phyloP scores from a whole-genome alignment of 2,797 vertebrate species.

The Astyanax mexicanus region DNA sequence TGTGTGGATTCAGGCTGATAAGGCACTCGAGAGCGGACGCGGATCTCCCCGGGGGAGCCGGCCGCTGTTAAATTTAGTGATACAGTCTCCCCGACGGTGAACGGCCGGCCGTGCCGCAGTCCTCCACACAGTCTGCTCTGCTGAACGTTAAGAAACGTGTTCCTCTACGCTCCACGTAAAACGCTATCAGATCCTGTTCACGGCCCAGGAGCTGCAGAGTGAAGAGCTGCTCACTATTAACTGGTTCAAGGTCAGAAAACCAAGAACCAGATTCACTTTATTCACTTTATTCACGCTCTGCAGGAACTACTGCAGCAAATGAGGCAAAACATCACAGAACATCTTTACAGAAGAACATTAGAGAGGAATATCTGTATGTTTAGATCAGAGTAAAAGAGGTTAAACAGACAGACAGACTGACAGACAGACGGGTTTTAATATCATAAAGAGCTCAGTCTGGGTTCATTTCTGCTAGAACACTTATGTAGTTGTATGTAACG shows the following conservation, averaged over 20 bases:
- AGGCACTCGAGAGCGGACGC: slow-evolving; percentile 50
- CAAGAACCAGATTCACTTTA: slow-evolving; percentile 52
- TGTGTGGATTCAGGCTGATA: slow-evolving; percentile 69
- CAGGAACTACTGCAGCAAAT: slow-evolving; percentile 70
- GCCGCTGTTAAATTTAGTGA: slow-evolving; percentile 59
- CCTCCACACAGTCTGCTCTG: slow-evolving; percentile 40
- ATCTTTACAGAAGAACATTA: slow-evolving; percentile 58
- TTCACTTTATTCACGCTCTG: slow-evolving; percentile 58
- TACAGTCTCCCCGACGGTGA: slow-evolving; percentile 51
- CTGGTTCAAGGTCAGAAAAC: slow-evolving; percentile 66
- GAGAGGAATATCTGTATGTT: slow-evolving; percentile 64
- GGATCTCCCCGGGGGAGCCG: slow-evolving; percentile 45
- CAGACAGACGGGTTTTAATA: no score
- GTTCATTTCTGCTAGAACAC: no score
- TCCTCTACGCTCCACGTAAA: slow-evolving; percentile 39
- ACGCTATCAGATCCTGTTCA: slow-evolving; percentile 18
- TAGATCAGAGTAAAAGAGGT: not conserved
- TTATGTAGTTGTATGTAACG: no score
- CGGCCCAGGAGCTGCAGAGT: slow-evolving; percentile 25
- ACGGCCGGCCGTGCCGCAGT: slow-evolving; percentile 41
- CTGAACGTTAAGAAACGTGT: slow-evolving; percentile 59
- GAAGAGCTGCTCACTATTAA: slow-evolving; percentile 59
- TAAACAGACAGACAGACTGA: no score
- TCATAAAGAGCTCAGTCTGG: no score
- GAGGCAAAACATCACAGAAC: slow-evolving; percentile 64